Evolutionary conservation across 2,888 invertebrate genomes (phyloP), one percentile per base, ranked within the genome.

Genomic region (Latrodectus elegans): DNA sequence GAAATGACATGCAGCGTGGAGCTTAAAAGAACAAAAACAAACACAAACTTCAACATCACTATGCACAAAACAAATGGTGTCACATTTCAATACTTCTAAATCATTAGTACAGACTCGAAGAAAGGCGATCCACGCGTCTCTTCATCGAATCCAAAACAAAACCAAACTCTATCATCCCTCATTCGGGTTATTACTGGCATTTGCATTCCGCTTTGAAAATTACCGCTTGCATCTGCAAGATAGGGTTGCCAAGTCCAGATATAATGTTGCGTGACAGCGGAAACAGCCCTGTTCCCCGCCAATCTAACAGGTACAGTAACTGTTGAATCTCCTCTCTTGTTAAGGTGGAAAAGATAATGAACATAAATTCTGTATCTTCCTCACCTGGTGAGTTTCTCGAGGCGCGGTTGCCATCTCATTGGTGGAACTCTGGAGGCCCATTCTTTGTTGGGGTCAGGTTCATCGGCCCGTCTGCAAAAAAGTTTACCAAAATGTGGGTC

Each of bases 401-500:
- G 84, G 78, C 67, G 84, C 60, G 84, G 84, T 76, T 64, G 70
- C 55, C n/a, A 10, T 83, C 52, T 70, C 51, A 83, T 83, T 83
- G 83, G 83, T 64, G 53, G 83, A 8, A 10, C 26, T 64, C 52
- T 72, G 14, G 80, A 60, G 80, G 72, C 72, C 72, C 80, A 52
- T 71, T 79, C 38, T 38, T 79, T 79, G 80, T 51, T 64, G 70
- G 81, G 86, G 86, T 87, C 86, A 87, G 86, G 86, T 87, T 87
- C 86, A 87, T 81, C 77, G 81, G 71, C 86, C 85, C 85, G 80
- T 71, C 77, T 87, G 81, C 75, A 86, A 76, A 80, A 38, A 38
- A 38, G 38, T 38, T 38, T 77, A 49, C 67, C 53, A 9, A 53
- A 77, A 87, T 55, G 81, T 81, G 60, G 86, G 81, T 81, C 81